Percentiles rank a stretch among this genome's conserved stretches.
phyloP scores from a whole-genome alignment of 1,140 invertebrate species.

The Marisa cornuarietis region DNA sequence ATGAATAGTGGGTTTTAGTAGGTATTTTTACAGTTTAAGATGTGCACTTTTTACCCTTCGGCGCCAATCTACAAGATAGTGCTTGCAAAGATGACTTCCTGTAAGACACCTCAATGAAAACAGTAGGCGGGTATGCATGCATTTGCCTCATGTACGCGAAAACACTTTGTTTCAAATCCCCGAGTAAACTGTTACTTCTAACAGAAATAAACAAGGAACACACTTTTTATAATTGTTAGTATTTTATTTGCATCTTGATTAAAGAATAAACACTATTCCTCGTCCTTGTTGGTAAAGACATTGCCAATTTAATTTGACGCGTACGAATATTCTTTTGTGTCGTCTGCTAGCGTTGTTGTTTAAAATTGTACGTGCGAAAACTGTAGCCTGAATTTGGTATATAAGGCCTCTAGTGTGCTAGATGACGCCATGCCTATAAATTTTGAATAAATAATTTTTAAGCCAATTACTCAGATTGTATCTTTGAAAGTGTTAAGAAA shows the following conservation, averaged over 20 bases:
- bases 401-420: too few species aligned
- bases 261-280: too few species aligned
- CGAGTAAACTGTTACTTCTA: too few species aligned
- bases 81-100: neutral
- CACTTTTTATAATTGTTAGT: too few species aligned
- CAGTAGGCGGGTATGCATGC: neutral
- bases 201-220: too few species aligned
- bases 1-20: neutral
- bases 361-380: neutral
- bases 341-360: neutral
- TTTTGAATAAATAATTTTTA: too few species aligned
- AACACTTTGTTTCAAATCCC: too few species aligned
- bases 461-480: too few species aligned
- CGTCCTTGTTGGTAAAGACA: neutral
- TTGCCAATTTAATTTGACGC: constrained; percentile 5
- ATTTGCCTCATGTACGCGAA: neutral
- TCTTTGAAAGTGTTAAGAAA: too few species aligned
- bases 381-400: neutral
- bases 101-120: constrained; percentile 8
- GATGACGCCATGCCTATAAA: too few species aligned
- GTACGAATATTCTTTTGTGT: constrained; percentile 4
- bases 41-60: neutral
- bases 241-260: too few species aligned
- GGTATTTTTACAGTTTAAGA: neutral
- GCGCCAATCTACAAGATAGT: neutral